phyloP scores from a whole-genome alignment of 2,888 invertebrate genomes.

The Xestoiulus laeticollis region DNA sequence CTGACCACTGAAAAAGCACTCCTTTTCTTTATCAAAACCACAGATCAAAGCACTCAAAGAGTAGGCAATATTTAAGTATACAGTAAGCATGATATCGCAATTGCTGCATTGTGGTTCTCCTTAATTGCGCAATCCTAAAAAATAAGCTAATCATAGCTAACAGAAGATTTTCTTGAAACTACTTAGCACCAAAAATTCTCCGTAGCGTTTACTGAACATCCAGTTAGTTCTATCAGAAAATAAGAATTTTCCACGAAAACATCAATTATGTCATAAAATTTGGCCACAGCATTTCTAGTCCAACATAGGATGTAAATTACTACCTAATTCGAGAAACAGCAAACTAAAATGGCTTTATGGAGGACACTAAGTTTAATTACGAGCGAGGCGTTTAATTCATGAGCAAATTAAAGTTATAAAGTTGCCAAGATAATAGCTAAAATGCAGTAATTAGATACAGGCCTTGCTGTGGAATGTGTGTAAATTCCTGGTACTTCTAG shows the following conservation, averaged over 20 bases:
- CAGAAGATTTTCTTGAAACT: not conserved
- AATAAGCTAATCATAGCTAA: not conserved
- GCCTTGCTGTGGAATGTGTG: not conserved
- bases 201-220: not conserved
- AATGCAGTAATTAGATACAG: not conserved
- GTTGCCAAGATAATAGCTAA: not conserved
- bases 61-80: too few relatives aligned
- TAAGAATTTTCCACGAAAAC: not conserved
- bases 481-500: not conserved
- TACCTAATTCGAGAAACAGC: constrained; percentile 26
- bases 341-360: not conserved
- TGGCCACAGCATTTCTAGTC: not conserved
- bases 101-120: too few relatives aligned
- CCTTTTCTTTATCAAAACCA: too few relatives aligned
- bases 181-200: not conserved
- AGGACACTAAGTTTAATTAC: constrained; percentile 1
- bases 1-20: too few relatives aligned
- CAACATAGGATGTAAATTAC: not conserved
- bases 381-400: not conserved
- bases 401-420: not conserved
- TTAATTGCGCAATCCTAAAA: not conserved
- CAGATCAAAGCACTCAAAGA: too few relatives aligned
- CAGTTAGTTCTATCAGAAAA: not conserved
- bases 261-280: not conserved
- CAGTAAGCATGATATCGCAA: too few relatives aligned